Evolutionary conservation across 2,797 vertebrate genomes (phyloP), one percentile per base, ranked within the genome.

Genomic region (Pyrocephalus nanus): DNA sequence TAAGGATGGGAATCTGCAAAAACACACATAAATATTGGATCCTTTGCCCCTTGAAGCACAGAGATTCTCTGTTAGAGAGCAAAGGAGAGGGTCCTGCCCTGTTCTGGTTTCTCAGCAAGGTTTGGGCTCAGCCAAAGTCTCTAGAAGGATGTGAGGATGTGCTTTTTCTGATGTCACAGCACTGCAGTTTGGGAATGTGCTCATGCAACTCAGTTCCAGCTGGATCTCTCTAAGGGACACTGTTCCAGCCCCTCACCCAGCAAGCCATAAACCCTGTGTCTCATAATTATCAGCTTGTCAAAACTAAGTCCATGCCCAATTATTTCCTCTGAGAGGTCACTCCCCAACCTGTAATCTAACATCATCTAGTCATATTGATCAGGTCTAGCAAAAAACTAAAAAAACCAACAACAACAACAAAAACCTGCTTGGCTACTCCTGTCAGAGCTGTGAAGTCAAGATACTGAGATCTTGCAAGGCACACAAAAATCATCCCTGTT

Each of bases 221-320:
- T 2, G 1, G 10, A 22, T 75, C 54, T 50, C 36, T 71, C n/a
- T 61, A n/a, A 32, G 45, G 60, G 12, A 76, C 57, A 6, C 8
- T 12, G 20, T 22, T 47, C 43, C 58, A 73, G 42, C 17, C 12
- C 51, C 30, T 55, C 43, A 53, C 48, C 48, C 76, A 72, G 54
- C 3, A 12, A 86, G 34, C 15, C 61, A 87, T 67, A 73, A 81
- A 92, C 67, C 86, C 89, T 43, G 25, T 51, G 88, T 43, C 75
- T 86, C 40, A 75, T 87, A 96, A 91, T 83, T 90, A 95, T 54
- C 76, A 75, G 21, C 61, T 77, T 83, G 65, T 84, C 96, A 96
- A 93, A 94, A 92, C n/a, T 5, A 86, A 90, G 30, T 88, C 87
- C 73, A 73, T 40, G 27, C 27, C 64, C 58, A 94, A 82, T 90